Base-by-base conservation (phyloP, 2,113 vertebrate genomes). In the Podarcis raffonei region DNA sequence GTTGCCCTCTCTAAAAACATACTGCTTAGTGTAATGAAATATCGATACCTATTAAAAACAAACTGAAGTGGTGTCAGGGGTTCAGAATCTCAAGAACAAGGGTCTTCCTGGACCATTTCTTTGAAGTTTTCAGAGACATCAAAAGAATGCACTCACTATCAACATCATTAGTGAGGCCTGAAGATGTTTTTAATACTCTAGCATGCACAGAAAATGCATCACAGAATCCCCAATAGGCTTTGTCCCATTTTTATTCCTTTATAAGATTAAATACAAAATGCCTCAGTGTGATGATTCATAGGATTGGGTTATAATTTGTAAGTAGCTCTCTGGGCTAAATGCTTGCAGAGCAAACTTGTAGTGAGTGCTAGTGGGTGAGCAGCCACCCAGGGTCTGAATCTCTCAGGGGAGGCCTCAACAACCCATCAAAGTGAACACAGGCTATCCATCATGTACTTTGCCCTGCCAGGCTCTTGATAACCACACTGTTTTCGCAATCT, bases 111-210 rank as follows among this genome's bases (percentile, higher is more conserved):
- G 87, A 94, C 89, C 62, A 88, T 90, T 57, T 1, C 92, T 95
- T 95, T 92, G 93, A 95, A 90, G 93, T 94, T 87, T 95, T 88
- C 92, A 91, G 81, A 94, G 94, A 96, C 92, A 94, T 95, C 95
- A 95, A 95, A 95, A 95, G 91, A 95, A 89, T 80, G 65, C 68
- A 87, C 89, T 95, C 90, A 85, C 94, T 92, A 94, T 88, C 90
- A 95, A 83, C 91, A 95, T 95, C 94, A 95, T 95, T 95, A 96
- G 88, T 0, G 0, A 0, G 0, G 89, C 88, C 78, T 87, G 89
- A 91, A 94, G 82, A 93, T 86, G 42, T 77, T 89, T 87, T 94
- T 91, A 90, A 91, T 82, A 86, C 94, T 90, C 85, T 85, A 93
- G 80, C 65, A 93, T n/a, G 81, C 16, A 88, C 6, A 76, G 86